A percentile compares a stretch with the other conserved stretches of the same genome.
These are phyloP conservation scores for Caenorhabditis sp. DNA, from an alignment of 2,888 invertebrate species.

Conservation along the genomic window DNA sequence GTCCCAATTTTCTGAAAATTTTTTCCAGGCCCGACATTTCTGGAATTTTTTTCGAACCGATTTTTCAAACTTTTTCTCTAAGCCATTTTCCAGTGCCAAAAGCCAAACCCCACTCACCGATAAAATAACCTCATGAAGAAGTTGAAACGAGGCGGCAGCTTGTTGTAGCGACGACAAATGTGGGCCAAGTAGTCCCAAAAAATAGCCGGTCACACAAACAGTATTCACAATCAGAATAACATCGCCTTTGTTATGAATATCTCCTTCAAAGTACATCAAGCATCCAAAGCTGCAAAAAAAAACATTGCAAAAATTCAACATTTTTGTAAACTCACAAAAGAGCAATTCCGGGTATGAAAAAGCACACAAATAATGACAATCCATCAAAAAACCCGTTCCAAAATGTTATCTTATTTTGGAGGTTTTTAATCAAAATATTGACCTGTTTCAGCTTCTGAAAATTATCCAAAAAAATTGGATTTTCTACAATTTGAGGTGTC, in stretches of 20 bases:
- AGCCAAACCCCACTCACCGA: too few species aligned
- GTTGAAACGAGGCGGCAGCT: constrained; percentile 23
- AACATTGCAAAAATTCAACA: constrained; percentile 1
- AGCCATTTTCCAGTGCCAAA: too few species aligned
- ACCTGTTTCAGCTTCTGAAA: constrained; percentile 24
- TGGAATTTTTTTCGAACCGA: too few species aligned
- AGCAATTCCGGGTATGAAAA: constrained; percentile 45
- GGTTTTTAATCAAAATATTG: constrained; percentile 22
- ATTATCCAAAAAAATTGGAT: not conserved
- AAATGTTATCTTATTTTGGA: constrained; percentile 36
- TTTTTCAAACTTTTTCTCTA: too few species aligned
- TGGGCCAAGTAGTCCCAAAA: constrained; percentile 47
- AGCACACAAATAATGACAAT: constrained; percentile 41
- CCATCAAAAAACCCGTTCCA: constrained; percentile 57
- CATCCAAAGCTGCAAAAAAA: constrained; percentile 36
- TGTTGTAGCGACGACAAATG: constrained; percentile 44
- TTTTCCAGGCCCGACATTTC: too few species aligned
- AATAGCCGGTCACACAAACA: constrained; percentile 49
- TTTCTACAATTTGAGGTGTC: not conserved
- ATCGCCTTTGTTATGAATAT: constrained; percentile 42
- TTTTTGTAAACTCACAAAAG: constrained; percentile 32
- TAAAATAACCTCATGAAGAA: constrained; percentile 14
- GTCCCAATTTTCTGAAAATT: too few species aligned
- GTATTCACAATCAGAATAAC: constrained; percentile 51
- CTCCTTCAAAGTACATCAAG: constrained; percentile 40